Percentiles rank a stretch among this genome's conserved stretches.
Evolutionary conservation across 1,140 invertebrate genomes (phyloP).

Genomic region (Onthophagus taurus): DNA sequence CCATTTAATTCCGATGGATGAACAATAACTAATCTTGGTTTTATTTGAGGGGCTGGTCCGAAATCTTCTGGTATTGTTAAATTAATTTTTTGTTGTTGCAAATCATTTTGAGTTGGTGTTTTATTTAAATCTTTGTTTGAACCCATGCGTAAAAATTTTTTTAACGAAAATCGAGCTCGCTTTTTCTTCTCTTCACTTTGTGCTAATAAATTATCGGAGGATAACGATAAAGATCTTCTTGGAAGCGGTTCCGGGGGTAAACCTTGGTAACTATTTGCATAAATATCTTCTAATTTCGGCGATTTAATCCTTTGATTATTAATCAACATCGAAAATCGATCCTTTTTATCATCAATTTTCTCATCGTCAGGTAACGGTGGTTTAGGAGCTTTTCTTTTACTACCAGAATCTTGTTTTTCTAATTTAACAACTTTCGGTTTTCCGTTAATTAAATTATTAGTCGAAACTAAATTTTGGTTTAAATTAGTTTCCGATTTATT

Average conservation of each 20-base stretch:
- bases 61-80: constrained; percentile 20
- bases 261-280: background rate
- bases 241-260: constrained; percentile 49
- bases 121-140: constrained; percentile 55
- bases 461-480: constrained; percentile 18
- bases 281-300: background rate
- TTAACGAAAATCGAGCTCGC: constrained; percentile 62
- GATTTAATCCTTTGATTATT: too few species aligned
- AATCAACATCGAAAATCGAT: background rate
- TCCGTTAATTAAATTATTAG: too few species aligned
- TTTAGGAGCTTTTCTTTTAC: constrained; percentile 51
- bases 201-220: constrained; percentile 55
- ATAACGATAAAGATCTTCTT: constrained; percentile 56
- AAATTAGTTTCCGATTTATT: too few species aligned
- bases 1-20: constrained; percentile 79
- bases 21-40: constrained; percentile 72
- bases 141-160: constrained; percentile 71
- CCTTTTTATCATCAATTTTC: constrained; percentile 29
- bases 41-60: constrained; percentile 44
- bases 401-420: constrained; percentile 43
- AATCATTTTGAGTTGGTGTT: constrained; percentile 26
- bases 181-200: constrained; percentile 47
- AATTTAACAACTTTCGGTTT: constrained; percentile 33
- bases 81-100: too few species aligned
- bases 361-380: constrained; percentile 49